A percentile compares a stretch with the other conserved stretches of the same genome.
These are phyloP conservation scores for Chironomus tentans DNA, from an alignment of 2,888 invertebrate species.

Conservation along the genomic window DNA sequence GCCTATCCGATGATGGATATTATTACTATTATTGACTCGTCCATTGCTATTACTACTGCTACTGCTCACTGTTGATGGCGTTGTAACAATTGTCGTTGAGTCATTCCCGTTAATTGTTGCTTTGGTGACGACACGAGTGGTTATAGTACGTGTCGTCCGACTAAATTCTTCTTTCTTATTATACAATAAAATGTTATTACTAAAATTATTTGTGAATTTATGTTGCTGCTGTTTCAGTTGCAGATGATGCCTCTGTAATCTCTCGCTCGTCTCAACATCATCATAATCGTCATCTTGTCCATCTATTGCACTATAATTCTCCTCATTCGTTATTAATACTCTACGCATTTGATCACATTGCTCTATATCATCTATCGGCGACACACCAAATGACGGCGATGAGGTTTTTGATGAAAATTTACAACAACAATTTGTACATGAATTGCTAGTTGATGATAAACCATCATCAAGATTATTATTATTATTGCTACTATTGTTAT, in stretches of 20 bases:
- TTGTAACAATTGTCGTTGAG: constrained; percentile 28
- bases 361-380: constrained; percentile 12
- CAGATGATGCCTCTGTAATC: not conserved
- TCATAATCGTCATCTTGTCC: not conserved
- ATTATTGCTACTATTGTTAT: constrained; percentile 6
- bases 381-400: constrained; percentile 4
- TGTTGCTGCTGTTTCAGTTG: not conserved
- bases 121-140: constrained; percentile 25
- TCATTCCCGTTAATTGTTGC: constrained; percentile 16
- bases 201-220: not conserved
- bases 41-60: constrained; percentile 19
- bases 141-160: constrained; percentile 18
- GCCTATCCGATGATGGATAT: constrained; percentile 34
- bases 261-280: not conserved
- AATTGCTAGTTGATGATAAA: constrained; percentile 20
- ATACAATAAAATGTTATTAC: constrained; percentile 13
- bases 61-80: constrained; percentile 32
- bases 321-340: constrained; percentile 12
- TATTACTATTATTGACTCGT: not conserved
- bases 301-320: constrained; percentile 4
- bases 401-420: constrained; percentile 29
- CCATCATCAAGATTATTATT: constrained; percentile 6
- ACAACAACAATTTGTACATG: constrained; percentile 40
- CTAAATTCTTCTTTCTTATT: constrained; percentile 22
- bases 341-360: constrained; percentile 16